Conservation (phyloP, 2,888 invertebrate species). For the Sarcophaga variegata region DNA sequence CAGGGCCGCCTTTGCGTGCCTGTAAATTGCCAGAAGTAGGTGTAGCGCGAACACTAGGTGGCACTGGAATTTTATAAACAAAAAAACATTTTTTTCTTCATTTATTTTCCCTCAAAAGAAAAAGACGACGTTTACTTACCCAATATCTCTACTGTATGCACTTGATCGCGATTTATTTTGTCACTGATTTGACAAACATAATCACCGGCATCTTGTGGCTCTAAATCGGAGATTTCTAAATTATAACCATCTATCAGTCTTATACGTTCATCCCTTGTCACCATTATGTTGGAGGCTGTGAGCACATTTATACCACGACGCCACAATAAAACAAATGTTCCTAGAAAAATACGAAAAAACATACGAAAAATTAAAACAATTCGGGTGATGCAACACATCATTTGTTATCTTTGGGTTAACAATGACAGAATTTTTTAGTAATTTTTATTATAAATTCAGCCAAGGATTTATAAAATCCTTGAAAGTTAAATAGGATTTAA, state of each 20-base stretch:
- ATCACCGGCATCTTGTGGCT: constrained; percentile 86
- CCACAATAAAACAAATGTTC: constrained; percentile 87
- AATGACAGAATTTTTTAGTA: background rate
- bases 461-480: too few relatives aligned
- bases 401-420: constrained; percentile 2
- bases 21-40: constrained; percentile 86
- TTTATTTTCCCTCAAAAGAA: constrained; percentile 27
- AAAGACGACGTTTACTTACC: constrained; percentile 74
- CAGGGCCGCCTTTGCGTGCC: constrained; percentile 86
- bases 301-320: constrained; percentile 87
- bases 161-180: constrained; percentile 86
- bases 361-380: background rate
- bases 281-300: constrained; percentile 88
- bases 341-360: constrained; percentile 79
- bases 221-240: constrained; percentile 87
- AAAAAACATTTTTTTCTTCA: background rate
- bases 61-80: constrained; percentile 81
- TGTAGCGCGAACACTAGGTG: constrained; percentile 86
- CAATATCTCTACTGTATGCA: constrained; percentile 88
- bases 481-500: too few relatives aligned
- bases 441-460: too few relatives aligned
- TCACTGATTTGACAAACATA: constrained; percentile 89
- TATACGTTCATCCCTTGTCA: constrained; percentile 87
- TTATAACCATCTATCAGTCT: constrained; percentile 88
- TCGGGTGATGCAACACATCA: background rate